Evolutionary conservation across 2,888 invertebrate species (phyloP).

Genomic region (Linnaemya vulpina): DNA sequence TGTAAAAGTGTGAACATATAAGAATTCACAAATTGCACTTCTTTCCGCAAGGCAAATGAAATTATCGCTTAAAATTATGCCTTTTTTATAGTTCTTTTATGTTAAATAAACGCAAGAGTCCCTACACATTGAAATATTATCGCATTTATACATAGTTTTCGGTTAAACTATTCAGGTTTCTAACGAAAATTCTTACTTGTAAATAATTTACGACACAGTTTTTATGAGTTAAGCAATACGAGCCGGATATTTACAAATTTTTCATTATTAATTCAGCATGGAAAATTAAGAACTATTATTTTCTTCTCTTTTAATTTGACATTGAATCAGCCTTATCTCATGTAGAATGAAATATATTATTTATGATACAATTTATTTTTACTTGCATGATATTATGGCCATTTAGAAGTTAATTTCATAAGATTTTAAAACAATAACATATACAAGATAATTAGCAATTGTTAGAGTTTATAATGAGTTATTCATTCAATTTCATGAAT

Average conservation of each 20-base stretch:
- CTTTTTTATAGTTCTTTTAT: no score
- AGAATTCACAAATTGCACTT: no score
- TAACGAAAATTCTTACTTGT: neutral
- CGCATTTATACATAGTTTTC: no score
- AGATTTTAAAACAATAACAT: no score
- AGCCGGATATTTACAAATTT: neutral
- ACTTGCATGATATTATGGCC: neutral
- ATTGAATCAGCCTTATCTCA: conserved; percentile 43
- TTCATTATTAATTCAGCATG: conserved; percentile 5
- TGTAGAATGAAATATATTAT: neutral
- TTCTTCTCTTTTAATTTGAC: conserved; percentile 11
- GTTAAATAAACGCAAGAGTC: neutral
- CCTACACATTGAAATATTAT: neutral
- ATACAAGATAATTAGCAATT: no score
- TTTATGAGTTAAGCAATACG: neutral
- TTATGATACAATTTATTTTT: neutral
- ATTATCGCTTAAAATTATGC: no score
- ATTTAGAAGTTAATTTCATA: neutral
- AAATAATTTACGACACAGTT: neutral
- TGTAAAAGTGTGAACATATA: no score
- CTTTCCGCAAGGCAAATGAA: no score
- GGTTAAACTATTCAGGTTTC: no score
- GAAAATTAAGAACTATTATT: conserved; percentile 9
- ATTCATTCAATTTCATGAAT: neutral
- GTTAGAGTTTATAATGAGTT: no score